Evolutionary conservation across 2,113 vertebrate genomes (phyloP).

Genomic region (Thinocorus orbignyianus): DNA sequence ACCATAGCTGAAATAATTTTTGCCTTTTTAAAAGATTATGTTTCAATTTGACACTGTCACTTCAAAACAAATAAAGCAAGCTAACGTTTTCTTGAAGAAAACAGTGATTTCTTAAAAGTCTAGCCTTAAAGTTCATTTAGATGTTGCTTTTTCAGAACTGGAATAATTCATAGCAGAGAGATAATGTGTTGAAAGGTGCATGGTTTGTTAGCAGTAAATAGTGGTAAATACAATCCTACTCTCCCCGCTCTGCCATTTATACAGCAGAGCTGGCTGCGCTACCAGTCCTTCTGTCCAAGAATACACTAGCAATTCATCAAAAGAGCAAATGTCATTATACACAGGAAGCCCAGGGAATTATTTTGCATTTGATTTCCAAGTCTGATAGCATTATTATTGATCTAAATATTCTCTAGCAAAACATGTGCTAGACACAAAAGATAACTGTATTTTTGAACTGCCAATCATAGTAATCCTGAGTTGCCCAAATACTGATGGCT

Average conservation of each 20-base stretch:
- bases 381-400: constrained; percentile 86
- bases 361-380: constrained; percentile 86
- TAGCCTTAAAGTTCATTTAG: neutral
- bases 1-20: neutral
- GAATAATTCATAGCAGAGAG: neutral
- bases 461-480: constrained; percentile 78
- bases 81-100: neutral
- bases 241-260: constrained; percentile 10
- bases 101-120: neutral
- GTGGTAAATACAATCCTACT: neutral
- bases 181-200: neutral
- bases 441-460: constrained; percentile 80
- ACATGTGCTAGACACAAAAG: constrained; percentile 78
- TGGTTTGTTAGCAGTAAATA: neutral
- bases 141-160: neutral
- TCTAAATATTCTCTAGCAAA: constrained; percentile 76
- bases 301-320: constrained; percentile 84
- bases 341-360: constrained; percentile 76
- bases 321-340: constrained; percentile 80
- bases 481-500: constrained; percentile 67
- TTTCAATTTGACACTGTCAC: neutral
- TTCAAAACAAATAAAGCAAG: constrained; percentile 12
- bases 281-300: constrained; percentile 60
- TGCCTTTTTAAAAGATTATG: neutral
- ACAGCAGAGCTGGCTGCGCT: constrained; percentile 13